Conservation (phyloP, 2,113 vertebrate species). For the Excalfactoria chinensis region DNA sequence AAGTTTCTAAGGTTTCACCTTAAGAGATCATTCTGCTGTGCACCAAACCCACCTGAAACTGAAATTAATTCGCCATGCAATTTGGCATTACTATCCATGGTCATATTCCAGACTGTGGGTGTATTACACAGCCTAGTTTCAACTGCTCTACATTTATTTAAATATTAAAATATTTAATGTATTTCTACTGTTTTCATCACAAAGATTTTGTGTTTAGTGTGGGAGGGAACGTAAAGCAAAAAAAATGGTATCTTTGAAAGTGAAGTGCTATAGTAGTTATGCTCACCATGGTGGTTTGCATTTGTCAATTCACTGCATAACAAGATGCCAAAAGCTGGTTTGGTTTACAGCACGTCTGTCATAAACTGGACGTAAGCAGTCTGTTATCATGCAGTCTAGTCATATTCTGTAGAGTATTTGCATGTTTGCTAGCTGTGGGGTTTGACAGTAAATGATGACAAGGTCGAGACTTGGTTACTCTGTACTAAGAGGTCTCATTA, state of each 20-base stretch:
- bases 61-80: background rate
- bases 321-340: background rate
- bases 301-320: background rate
- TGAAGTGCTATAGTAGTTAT: background rate
- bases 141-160: background rate
- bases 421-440: background rate
- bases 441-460: background rate
- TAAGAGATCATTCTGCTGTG: background rate
- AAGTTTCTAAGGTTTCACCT: background rate
- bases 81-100: background rate
- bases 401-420: background rate
- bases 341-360: background rate
- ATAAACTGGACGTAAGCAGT: background rate
- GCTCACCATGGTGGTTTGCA: background rate
- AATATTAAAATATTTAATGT: background rate
- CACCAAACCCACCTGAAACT: background rate
- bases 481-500: background rate
- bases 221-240: background rate
- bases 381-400: background rate
- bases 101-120: background rate
- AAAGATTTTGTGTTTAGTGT: background rate
- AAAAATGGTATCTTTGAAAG: background rate
- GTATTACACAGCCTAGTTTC: background rate
- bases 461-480: background rate
- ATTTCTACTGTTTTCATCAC: background rate